A percentile compares a stretch with the other conserved stretches of the same genome.
Conservation (phyloP, 2,797 vertebrate species). For the Ara ararauna region DNA sequence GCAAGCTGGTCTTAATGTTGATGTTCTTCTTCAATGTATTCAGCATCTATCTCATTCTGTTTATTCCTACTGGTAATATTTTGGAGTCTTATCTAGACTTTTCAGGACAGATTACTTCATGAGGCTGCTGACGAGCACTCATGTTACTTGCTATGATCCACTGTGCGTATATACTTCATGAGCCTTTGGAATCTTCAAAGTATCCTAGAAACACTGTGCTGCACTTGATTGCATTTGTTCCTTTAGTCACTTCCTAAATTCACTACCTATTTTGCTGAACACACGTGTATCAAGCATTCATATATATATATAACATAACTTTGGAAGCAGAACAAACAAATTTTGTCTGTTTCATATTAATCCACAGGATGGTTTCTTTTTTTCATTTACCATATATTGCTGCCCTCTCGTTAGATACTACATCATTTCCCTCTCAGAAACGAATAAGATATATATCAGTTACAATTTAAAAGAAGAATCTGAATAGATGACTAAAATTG, state of each 20-base stretch:
- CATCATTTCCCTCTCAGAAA: not conserved
- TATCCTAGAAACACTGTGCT: not conserved
- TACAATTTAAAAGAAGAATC: fast-evolving
- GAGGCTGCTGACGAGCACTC: not conserved
- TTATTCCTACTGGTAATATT: not conserved
- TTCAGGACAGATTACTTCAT: not conserved
- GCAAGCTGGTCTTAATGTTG: not conserved
- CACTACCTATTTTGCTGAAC: not conserved
- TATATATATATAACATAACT: not conserved
- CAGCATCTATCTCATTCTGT: not conserved
- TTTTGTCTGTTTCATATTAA: not conserved
- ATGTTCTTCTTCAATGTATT: not conserved
- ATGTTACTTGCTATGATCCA: not conserved
- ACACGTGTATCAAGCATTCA: not conserved
- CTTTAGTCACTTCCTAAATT: not conserved
- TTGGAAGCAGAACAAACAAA: not conserved
- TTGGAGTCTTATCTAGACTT: not conserved
- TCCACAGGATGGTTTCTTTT: not conserved
- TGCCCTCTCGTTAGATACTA: not conserved
- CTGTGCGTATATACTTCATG: not conserved
- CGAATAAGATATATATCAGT: not conserved
- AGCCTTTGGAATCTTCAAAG: not conserved
- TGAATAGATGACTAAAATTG: not conserved
- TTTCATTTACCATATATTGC: not conserved
- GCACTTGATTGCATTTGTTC: not conserved